These are phyloP conservation scores for Eumeta japonica DNA, from an alignment of 1,140 invertebrate species.

Conservation along the genomic window DNA sequence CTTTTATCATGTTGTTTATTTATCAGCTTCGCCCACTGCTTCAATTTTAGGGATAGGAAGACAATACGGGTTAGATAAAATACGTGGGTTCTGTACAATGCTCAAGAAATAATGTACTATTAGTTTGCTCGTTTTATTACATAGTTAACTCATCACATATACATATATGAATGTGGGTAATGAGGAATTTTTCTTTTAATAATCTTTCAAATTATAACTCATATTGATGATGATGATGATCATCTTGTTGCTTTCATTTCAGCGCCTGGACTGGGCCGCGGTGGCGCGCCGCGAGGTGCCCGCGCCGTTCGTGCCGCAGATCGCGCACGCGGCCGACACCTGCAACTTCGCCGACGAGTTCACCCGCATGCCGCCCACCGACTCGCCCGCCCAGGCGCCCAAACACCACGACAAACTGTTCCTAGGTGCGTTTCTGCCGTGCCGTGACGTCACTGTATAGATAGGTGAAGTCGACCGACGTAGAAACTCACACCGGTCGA, in stretches of 20 bases:
- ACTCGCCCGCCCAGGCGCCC: conserved; percentile 87
- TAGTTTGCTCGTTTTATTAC: not conserved
- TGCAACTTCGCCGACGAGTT: conserved; percentile 97
- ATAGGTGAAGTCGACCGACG: not conserved
- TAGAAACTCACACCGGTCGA: not conserved
- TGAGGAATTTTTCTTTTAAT: too few species aligned
- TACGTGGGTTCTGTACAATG: not conserved
- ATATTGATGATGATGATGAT: too few species aligned
- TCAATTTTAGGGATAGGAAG: too few species aligned
- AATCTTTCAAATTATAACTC: too few species aligned
- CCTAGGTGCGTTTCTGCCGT: conserved; percentile 60
- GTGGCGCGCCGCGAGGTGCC: conserved; percentile 70
- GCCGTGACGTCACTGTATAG: not conserved
- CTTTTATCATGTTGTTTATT: too few species aligned
- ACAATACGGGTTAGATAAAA: conserved; percentile 8
- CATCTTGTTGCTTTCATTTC: conserved; percentile 2
- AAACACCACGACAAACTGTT: conserved; percentile 86
- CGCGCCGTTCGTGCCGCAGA: conserved; percentile 81
- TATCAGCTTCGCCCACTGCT: too few species aligned
- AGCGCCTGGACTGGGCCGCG: conserved; percentile 75
- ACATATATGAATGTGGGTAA: not conserved
- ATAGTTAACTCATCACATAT: too few species aligned
- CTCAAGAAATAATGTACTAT: too few species aligned
- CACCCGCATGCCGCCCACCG: conserved; percentile 83
- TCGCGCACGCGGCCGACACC: conserved; percentile 83